Evolutionary conservation across 2,113 vertebrate species (phyloP).

Genomic region (Epinephelus lanceolatus): DNA sequence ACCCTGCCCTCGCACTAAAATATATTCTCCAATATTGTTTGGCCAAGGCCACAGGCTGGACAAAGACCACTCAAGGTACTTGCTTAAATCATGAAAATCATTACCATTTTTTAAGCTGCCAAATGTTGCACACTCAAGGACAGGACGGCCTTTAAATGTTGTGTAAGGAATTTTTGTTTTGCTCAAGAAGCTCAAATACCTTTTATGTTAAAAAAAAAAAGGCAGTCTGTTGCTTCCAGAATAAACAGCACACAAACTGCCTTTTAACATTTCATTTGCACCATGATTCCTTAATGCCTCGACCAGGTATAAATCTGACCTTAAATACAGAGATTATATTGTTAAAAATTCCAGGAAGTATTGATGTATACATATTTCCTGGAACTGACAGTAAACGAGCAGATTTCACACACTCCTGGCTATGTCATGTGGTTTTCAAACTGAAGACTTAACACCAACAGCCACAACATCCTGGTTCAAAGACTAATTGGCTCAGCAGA

Average conservation of each 20-base stretch:
- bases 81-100: background rate
- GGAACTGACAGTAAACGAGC: background rate
- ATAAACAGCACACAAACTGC: background rate
- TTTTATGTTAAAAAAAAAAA: too few relatives aligned
- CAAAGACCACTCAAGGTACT: background rate
- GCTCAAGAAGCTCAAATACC: background rate
- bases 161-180: background rate
- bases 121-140: background rate
- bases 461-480: slow-evolving; percentile 29
- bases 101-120: background rate
- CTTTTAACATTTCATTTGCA: background rate
- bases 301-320: background rate
- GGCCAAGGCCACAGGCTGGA: background rate
- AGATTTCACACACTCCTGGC: background rate
- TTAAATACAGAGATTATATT: background rate
- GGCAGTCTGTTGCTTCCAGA: background rate
- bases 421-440: slow-evolving; percentile 6
- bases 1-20: background rate
- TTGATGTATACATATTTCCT: slow-evolving; percentile 3
- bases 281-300: background rate
- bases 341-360: background rate
- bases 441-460: background rate
- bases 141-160: background rate
- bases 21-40: background rate
- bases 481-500: slow-evolving; percentile 25